Conservation (phyloP, 2,888 invertebrate species). For the Mechanitis mazaeus region DNA sequence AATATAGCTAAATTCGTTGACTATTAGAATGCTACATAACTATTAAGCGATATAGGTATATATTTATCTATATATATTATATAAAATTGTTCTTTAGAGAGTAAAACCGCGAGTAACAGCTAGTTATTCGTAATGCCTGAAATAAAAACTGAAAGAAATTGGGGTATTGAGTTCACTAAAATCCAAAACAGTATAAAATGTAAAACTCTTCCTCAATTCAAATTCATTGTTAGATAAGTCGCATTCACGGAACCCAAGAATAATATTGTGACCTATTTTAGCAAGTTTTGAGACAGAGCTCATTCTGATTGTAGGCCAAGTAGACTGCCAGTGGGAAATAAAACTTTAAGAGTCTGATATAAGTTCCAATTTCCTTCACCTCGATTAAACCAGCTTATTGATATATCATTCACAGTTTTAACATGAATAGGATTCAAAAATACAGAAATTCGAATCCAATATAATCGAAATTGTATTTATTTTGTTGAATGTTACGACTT, state of each 20-base stretch:
- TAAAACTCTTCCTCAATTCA: slow-evolving; percentile 15
- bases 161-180: background rate
- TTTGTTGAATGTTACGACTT: too few species aligned
- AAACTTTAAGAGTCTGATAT: slow-evolving; percentile 11
- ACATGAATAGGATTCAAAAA: slow-evolving; percentile 15
- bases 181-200: slow-evolving; percentile 7
- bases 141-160: background rate
- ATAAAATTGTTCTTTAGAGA: too few species aligned
- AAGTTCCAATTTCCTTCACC: slow-evolving; percentile 17
- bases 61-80: too few species aligned
- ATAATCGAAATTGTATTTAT: too few species aligned
- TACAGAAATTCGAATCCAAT: slow-evolving; percentile 4
- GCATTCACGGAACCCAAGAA: slow-evolving; percentile 24
- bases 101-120: too few species aligned
- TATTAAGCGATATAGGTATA: too few species aligned
- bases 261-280: slow-evolving; percentile 51
- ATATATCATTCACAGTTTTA: slow-evolving; percentile 17
- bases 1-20: too few species aligned
- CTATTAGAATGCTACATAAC: too few species aligned
- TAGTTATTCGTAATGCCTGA: too few species aligned
- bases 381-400: background rate
- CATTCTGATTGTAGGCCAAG: slow-evolving; percentile 50
- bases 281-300: slow-evolving; percentile 43
- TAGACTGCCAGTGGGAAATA: slow-evolving; percentile 12
- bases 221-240: slow-evolving; percentile 12